These are phyloP conservation scores for Gnathonemus longibarbis DNA, from an alignment of 2,113 vertebrate genomes.

Conservation along the genomic window DNA sequence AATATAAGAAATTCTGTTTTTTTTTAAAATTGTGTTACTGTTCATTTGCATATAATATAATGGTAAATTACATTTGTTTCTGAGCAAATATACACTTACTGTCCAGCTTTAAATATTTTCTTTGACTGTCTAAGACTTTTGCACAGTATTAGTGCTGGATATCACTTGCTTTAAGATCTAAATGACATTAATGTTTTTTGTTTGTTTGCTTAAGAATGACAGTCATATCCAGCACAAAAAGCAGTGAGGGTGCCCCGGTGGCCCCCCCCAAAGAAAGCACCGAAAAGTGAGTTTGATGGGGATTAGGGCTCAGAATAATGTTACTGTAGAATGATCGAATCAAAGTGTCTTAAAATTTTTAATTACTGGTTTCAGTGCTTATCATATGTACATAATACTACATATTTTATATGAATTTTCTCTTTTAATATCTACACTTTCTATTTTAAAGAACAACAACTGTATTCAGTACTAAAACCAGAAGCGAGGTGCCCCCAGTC, in stretches of 20 bases:
- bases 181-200: background rate
- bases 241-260: background rate
- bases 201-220: background rate
- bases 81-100: background rate
- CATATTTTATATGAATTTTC: background rate
- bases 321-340: background rate
- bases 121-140: background rate
- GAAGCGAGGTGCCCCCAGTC: background rate
- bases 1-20: background rate
- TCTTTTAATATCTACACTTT: background rate
- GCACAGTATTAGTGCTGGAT: background rate
- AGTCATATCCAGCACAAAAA: background rate
- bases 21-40: background rate
- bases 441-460: background rate
- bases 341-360: background rate
- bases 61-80: background rate
- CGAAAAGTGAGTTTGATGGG: background rate
- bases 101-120: background rate
- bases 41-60: background rate
- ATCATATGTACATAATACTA: background rate
- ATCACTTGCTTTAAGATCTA: background rate
- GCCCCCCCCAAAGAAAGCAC: background rate
- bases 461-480: background rate
- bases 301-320: background rate
- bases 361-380: background rate